Conservation (phyloP, 1,140 invertebrate genomes). For the Ridgeia piscesae region DNA sequence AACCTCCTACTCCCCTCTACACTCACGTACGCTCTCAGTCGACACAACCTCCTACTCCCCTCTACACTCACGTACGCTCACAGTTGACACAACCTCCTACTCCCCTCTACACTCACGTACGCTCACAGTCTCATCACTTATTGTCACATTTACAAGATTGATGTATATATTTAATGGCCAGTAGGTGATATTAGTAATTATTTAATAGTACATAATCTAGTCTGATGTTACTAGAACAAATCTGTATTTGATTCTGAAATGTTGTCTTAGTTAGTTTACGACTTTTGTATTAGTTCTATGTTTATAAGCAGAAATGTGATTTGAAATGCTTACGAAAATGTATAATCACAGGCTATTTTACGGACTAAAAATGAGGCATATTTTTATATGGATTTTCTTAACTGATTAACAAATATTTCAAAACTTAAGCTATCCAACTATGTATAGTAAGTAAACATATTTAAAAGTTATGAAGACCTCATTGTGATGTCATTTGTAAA, state of each 20-base stretch:
- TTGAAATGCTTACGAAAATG: neutral
- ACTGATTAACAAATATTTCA: neutral
- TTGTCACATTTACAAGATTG: neutral
- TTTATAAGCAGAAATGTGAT: neutral
- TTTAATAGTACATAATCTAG: neutral
- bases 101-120: slow-evolving; percentile 10
- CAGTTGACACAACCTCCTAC: slow-evolving; percentile 36
- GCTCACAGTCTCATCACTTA: neutral
- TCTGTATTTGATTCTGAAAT: too few relatives aligned
- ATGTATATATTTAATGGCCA: neutral
- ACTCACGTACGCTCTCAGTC: slow-evolving; percentile 27
- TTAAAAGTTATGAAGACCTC: neutral
- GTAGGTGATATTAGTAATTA: neutral
- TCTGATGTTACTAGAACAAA: too few relatives aligned
- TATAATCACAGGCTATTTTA: too few relatives aligned
- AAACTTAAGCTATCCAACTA: neutral
- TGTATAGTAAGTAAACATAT: neutral
- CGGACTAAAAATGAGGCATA: neutral
- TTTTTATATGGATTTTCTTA: neutral
- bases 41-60: slow-evolving; percentile 33
- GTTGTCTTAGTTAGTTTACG: too few relatives aligned
- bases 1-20: slow-evolving; percentile 21
- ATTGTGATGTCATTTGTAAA: neutral
- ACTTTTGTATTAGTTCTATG: neutral
- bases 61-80: slow-evolving; percentile 20